Percentiles rank a stretch among this genome's conserved stretches.
Evolutionary conservation across 2,797 vertebrate genomes (phyloP).

Genomic region (Bradypodion ventrale): DNA sequence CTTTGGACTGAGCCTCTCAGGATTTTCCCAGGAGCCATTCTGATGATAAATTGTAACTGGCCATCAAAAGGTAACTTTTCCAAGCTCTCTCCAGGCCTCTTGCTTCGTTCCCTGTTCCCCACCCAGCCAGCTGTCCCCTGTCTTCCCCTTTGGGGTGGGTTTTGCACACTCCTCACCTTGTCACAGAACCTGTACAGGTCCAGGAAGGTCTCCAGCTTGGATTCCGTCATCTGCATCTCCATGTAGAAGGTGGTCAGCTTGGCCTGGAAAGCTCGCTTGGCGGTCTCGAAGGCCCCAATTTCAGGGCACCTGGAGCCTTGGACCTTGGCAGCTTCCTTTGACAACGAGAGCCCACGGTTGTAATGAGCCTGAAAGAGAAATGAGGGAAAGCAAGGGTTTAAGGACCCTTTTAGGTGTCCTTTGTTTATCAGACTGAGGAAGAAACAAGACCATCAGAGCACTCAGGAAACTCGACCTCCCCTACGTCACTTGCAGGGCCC

Average conservation of each 20-base stretch:
- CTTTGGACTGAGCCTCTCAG: not conserved
- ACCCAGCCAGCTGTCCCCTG: not conserved
- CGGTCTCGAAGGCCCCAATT: constrained; percentile 75
- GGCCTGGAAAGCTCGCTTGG: constrained; percentile 80
- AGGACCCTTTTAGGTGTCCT: no score
- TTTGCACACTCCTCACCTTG: constrained; percentile 75
- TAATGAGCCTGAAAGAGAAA: constrained; percentile 80
- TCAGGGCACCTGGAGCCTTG: constrained; percentile 66
- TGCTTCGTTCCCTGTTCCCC: not conserved
- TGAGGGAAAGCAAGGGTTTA: not conserved
- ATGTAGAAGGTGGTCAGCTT: constrained; percentile 83
- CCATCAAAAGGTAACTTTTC: no score
- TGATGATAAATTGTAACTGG: no score
- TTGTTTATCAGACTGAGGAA: not conserved
- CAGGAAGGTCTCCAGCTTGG: constrained; percentile 78
- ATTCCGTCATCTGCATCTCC: constrained; percentile 78
- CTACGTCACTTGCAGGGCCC: no score
- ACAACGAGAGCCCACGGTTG: constrained; percentile 74
- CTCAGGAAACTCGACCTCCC: no score
- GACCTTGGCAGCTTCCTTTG: constrained; percentile 79
- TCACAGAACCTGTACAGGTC: constrained; percentile 82
- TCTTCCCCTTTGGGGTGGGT: not conserved
- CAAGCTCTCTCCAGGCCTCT: not conserved
- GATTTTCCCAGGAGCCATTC: not conserved
- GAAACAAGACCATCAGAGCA: no score